Conservation (phyloP, 2,113 vertebrate species). For the Typhlomys cinereus region DNA sequence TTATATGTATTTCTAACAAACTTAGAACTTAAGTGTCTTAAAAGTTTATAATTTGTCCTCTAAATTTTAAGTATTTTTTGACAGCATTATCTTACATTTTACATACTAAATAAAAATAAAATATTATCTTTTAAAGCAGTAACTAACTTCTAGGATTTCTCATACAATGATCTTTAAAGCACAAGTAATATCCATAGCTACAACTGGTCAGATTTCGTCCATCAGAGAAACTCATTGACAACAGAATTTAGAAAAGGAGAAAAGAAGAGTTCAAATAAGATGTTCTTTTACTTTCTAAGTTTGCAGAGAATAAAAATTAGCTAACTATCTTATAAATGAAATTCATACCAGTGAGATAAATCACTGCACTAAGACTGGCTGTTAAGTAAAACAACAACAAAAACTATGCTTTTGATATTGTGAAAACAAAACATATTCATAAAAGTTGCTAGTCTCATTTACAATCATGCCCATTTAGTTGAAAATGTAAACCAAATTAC, state of each 20-base stretch:
- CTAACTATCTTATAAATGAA: background rate
- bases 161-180: background rate
- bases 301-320: background rate
- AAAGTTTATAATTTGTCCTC: background rate
- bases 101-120: background rate
- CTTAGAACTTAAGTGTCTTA: background rate
- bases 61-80: background rate
- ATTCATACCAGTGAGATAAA: background rate
- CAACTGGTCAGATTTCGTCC: background rate
- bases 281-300: background rate
- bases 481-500: slow-evolving; percentile 81
- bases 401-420: slow-evolving; percentile 8
- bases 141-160: background rate
- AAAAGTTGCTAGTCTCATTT: background rate
- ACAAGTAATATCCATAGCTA: background rate
- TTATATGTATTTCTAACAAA: background rate
- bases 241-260: background rate
- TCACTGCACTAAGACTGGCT: background rate
- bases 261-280: slow-evolving; percentile 5
- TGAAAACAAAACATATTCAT: background rate
- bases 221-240: background rate
- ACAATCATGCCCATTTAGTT: background rate
- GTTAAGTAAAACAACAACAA: background rate
- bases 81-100: background rate
- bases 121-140: background rate